These are phyloP conservation scores for Magallana nippona DNA, from an alignment of 2,888 invertebrate species.

Conservation along the genomic window DNA sequence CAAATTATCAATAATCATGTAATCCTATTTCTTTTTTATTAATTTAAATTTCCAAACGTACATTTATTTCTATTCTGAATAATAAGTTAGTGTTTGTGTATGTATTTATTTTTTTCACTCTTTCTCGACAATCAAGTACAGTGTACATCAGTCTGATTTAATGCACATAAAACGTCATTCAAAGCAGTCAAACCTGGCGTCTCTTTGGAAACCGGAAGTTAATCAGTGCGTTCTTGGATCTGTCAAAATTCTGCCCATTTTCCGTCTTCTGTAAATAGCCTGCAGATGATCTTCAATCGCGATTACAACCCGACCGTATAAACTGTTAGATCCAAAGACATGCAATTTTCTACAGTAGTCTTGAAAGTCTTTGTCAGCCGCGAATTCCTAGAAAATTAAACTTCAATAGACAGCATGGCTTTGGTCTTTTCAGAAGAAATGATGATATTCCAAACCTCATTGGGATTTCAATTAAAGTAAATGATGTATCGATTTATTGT, in stretches of 20 bases:
- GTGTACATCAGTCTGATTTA: no score
- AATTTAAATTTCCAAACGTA: no score
- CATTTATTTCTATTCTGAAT: no score
- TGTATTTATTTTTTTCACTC: no score
- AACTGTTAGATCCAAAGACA: background rate
- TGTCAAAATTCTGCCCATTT: background rate
- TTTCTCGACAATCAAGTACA: no score
- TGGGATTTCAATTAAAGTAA: constrained; percentile 30
- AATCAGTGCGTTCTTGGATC: background rate
- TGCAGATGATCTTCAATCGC: background rate
- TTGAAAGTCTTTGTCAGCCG: background rate
- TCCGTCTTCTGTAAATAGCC: background rate
- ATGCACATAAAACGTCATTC: no score
- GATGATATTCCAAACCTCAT: constrained; percentile 1
- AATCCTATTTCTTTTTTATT: no score
- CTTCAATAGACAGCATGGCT: background rate
- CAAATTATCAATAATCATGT: no score
- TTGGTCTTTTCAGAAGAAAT: background rate
- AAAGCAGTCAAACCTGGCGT: background rate
- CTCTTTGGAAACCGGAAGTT: background rate
- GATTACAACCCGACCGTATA: background rate
- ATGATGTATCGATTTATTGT: constrained; percentile 14
- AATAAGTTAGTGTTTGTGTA: no score
- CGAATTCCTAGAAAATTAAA: background rate
- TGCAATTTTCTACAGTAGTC: background rate